Evolutionary conservation across 2,797 vertebrate species (phyloP), one percentile per base, ranked within the genome.

Genomic region (Xenentodon cancila): DNA sequence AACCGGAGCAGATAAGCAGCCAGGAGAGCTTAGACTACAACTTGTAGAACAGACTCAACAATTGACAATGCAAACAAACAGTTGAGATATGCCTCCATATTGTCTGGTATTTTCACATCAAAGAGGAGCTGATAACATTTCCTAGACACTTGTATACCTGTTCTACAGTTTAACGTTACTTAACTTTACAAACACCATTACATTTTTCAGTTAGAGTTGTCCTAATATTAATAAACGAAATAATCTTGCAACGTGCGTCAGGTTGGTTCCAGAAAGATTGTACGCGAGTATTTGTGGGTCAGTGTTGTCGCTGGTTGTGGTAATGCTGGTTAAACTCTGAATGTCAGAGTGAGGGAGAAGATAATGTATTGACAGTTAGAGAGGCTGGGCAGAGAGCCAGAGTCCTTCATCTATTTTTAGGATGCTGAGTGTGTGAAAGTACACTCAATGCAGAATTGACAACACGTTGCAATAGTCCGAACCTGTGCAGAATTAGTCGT

Each of bases 331-430:
- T 71, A 79, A 64, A 82, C 59, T 52, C 68, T 62, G 48, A 71
- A 74, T 32, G 81, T 71, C 51, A 45, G 73, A 52, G 68, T 2
- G 1, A 79, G 68, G 49, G 51, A 49, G 80, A 74, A 77, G 87
- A 87, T 89, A 86, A 88, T 67, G 76, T 87, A 90, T 89, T 86
- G 87, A 91, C 89, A 91, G 89, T 90, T 90, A 87, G 85, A 65
- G 77, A 86, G 72, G 60, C 80, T 54, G 74, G 90, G 91, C 86
- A 84, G 73, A 60, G 54, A 71, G 88, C 92, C 91, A 91, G 86
- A 85, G 87, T 80, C 90, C 85, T 90, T 84, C 72, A 65, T 77
- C 88, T 94, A 94, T 94, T 92, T 93, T 90, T 92, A 92, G 89
- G 75, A 68, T 65, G 80, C 87, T 88, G 90, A 90, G 89, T 92